Evolutionary conservation across 2,113 vertebrate species (phyloP), one percentile per base, ranked within the genome.

Genomic region (Alosa alosa): DNA sequence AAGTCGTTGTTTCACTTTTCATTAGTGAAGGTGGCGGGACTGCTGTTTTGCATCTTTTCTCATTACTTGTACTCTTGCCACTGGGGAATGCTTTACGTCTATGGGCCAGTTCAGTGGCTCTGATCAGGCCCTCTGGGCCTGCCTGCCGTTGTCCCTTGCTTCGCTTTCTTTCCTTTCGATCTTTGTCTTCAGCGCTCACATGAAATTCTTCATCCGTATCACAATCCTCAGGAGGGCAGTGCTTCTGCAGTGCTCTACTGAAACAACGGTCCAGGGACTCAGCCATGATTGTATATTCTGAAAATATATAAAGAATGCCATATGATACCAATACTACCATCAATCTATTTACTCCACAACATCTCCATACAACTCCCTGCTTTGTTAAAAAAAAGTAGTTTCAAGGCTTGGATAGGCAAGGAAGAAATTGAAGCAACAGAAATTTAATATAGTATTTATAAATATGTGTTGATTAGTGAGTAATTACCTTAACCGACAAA

Each of bases 151-250:
- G 85, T 90, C 92, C 84, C 1, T 97, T 96, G 22, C 92, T 95
- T 81, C 96, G 95, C 86, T 96, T 97, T 89, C 96, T 97, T 84
- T 97, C 97, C 81, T 97, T 96, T 83, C 96, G 96, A 45, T 98
- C 98, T 25, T 93, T 92, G 86, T 96, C 95, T 0, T 99, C 98
- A 57, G 95, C 93, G 87, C 93, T 93, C 88, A 99, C 91, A 92
- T 97, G 97, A 88, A 97, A 97, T 83, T 99, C 98, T 72, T 99
- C 98, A n/a, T 99, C 98, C 0, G 98, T 99, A 91, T 99, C 98
- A 1, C 96, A 97, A 3, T 99, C 98, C 92, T 99, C 98, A 0
- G 96, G 96, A 47, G 98, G 98, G 85, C 98, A 98, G 91, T 99
- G 98, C 92, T 99, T 99, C 55, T 95, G 92, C 91, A 99, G 94